Evolutionary conservation across 2,888 invertebrate species (phyloP).

Genomic region (Lapara coniferarum): DNA sequence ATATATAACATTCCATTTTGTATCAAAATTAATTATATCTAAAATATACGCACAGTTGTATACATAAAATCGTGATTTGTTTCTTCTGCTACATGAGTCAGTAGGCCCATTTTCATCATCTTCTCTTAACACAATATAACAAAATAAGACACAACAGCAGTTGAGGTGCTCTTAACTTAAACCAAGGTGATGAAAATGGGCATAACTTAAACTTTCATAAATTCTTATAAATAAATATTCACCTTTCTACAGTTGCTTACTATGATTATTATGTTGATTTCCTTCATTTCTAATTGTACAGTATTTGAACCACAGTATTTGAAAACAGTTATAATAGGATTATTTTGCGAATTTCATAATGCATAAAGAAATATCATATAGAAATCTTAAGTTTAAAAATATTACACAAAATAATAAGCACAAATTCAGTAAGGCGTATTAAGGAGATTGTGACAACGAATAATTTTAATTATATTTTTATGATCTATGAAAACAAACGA

Average conservation of each 20-base stretch:
- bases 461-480: no score
- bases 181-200: no score
- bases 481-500: no score
- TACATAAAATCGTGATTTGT: constrained; percentile 1
- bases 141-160: no score
- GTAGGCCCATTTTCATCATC: background rate
- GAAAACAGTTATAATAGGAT: background rate
- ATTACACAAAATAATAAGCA: background rate
- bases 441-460: no score
- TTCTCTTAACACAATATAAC: background rate
- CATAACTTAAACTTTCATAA: no score
- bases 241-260: no score
- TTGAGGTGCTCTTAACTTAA: no score
- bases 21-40: constrained; percentile 24
- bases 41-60: background rate
- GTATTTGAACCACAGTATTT: constrained; percentile 5
- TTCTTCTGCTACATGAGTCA: background rate
- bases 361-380: background rate
- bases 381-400: constrained; percentile 3
- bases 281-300: constrained; percentile 15
- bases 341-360: background rate
- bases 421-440: background rate
- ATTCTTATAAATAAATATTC: no score
- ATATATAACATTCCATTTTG: constrained; percentile 1
- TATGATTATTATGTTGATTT: background rate